These are phyloP conservation scores for Paguma larvata DNA, from an alignment of 2,797 vertebrate genomes.

Conservation along the genomic window DNA sequence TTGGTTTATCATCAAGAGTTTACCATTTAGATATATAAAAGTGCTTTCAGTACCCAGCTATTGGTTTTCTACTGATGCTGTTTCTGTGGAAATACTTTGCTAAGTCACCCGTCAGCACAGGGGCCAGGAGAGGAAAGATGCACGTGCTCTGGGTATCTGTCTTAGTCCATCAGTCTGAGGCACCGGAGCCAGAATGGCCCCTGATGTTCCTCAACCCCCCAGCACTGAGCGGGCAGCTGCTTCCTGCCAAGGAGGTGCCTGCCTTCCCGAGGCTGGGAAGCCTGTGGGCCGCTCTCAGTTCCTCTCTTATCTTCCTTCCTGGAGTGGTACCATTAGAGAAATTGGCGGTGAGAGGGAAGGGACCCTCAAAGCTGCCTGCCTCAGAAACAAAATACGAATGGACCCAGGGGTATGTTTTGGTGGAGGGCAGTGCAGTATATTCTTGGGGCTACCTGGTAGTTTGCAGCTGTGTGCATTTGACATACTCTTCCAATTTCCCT, in stretches of 20 bases:
- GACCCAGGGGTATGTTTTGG: not conserved
- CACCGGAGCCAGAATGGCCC: not conserved
- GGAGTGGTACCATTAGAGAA: not conserved
- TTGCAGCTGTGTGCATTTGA: not conserved
- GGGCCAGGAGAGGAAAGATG: not conserved
- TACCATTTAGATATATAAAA: not conserved
- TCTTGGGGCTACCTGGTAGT: not conserved
- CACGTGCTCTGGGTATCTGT: not conserved
- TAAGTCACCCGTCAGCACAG: not conserved
- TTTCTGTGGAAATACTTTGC: not conserved
- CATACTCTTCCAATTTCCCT: not conserved
- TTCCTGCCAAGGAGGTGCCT: not conserved
- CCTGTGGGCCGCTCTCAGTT: rapidly evolving
- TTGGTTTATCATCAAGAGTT: not conserved
- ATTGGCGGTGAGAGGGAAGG: not conserved
- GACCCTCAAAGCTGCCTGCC: not conserved
- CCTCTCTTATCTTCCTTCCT: not conserved
- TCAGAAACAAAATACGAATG: not conserved
- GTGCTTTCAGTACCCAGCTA: not conserved
- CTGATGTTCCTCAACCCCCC: not conserved
- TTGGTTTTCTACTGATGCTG: not conserved
- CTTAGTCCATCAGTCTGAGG: not conserved
- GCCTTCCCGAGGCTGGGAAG: not conserved
- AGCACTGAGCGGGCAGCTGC: not conserved
- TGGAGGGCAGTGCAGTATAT: rapidly evolving